These are phyloP conservation scores for Squalus acanthias DNA, from an alignment of 2,797 vertebrate genomes.

Conservation along the genomic window DNA sequence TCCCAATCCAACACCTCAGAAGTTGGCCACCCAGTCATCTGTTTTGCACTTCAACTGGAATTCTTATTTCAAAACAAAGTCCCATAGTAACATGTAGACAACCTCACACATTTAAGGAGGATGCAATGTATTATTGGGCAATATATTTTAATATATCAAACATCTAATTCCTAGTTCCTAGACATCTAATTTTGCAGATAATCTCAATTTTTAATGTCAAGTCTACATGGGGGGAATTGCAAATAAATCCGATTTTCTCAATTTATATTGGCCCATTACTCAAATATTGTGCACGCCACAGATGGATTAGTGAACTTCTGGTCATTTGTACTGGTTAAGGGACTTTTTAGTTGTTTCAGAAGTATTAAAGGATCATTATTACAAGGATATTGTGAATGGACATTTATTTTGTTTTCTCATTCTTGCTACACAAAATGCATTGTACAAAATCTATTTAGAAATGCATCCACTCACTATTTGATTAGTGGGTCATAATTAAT, in stretches of 20 bases:
- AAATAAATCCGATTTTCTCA: not conserved
- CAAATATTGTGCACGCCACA: not conserved
- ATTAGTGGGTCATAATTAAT: conserved; percentile 37
- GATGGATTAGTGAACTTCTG: not conserved
- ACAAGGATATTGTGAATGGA: not conserved
- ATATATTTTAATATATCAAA: not conserved
- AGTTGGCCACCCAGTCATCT: no score
- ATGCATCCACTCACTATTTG: not conserved
- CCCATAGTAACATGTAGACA: not conserved
- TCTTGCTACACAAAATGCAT: not conserved
- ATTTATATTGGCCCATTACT: not conserved
- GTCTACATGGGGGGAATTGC: not conserved
- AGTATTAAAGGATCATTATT: not conserved
- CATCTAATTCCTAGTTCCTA: no score
- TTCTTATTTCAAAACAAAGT: not conserved
- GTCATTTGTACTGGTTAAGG: not conserved
- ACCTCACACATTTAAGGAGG: not conserved
- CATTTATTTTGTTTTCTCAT: not conserved
- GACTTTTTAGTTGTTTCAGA: not conserved
- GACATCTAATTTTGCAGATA: not conserved
- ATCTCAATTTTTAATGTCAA: not conserved
- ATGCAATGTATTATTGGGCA: no score
- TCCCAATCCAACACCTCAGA: not conserved
- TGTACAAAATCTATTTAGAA: not conserved
- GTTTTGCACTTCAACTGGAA: not conserved